Base-by-base conservation (phyloP, 2,888 invertebrate genomes). In the Pristionchus maxplancki region DNA sequence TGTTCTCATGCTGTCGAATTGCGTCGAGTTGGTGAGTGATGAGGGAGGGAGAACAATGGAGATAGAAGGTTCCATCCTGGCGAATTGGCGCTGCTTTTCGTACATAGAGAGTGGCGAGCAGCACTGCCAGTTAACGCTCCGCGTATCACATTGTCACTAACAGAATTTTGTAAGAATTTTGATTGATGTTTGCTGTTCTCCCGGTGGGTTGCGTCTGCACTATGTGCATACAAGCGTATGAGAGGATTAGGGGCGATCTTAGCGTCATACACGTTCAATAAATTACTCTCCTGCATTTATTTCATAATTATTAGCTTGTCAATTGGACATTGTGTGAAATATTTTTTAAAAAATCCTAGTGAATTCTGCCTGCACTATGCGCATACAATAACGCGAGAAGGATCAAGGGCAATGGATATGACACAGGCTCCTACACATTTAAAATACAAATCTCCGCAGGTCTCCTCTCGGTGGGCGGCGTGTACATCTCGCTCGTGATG, bases 401-500 rank as follows among this genome's bases (percentile, higher is more conserved):
- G 1, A 9, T 1, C 17, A 50, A 1, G 15, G 17, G 50, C 13
- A 17, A 50, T 50, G 1, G 50, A 1, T 17, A 11, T 50, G 8
- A 2, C 11, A 17, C 17, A 1, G 50, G 11, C n/a, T n/a, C n/a
- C n/a, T n/a, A n/a, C n/a, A n/a, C n/a, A n/a, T 24, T 53, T 24
- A 24, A 58, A 58, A 24, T n/a, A 20, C 9, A n/a, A 24, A n/a
- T 58, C 20, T 71, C 8, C 92, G 82, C 90, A 94, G 94, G 91
- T 24, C 91, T 93, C 44, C 91, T 94, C 31, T 90, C 91, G 40
- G 89, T 93, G 67, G 95, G 95, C 24, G 95, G 95, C 34, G 91
- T 95, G 64, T 95, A 94, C 92, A 95, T 95, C 44, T 94, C 94
- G 24, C 90, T 95, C 90, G 94, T 95, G 67, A 95, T 95, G 94